A percentile compares a stretch with the other conserved stretches of the same genome.
phyloP scores from a whole-genome alignment of 2,113 vertebrate genomes.

The Edolisoma coerulescens region DNA sequence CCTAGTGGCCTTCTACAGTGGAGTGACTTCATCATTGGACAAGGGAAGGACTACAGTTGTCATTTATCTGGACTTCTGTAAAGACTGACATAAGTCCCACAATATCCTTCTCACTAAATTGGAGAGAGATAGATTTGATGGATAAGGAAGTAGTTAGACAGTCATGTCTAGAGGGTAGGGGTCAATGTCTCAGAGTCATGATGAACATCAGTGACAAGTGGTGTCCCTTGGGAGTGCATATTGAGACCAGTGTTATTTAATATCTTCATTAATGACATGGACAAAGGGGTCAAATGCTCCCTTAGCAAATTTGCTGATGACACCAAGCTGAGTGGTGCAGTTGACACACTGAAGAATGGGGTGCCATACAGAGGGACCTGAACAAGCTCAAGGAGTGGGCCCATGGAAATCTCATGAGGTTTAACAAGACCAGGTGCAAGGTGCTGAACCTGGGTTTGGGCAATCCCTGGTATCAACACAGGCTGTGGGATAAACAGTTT shows the following conservation, averaged over 20 bases:
- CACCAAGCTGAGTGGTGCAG: not conserved
- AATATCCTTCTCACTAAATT: not conserved
- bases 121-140: not conserved
- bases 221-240: not conserved
- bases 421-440: not conserved
- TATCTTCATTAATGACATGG: not conserved
- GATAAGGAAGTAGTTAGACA: not conserved
- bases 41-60: not conserved
- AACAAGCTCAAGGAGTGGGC: not conserved
- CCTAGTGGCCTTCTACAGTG: not conserved
- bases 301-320: not conserved
- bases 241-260: not conserved
- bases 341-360: not conserved
- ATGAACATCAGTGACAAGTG: not conserved
- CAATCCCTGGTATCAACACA: too few relatives aligned
- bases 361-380: not conserved
- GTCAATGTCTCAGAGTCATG: not conserved
- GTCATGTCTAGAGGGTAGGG: not conserved
- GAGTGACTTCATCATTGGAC: not conserved
- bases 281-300: not conserved
- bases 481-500: too few relatives aligned
- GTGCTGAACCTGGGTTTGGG: accelerated
- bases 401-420: not conserved
- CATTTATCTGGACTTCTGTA: not conserved
- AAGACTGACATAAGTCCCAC: not conserved